Conservation (phyloP, 2,797 vertebrate species). For the Coregonus ussuriensis region DNA sequence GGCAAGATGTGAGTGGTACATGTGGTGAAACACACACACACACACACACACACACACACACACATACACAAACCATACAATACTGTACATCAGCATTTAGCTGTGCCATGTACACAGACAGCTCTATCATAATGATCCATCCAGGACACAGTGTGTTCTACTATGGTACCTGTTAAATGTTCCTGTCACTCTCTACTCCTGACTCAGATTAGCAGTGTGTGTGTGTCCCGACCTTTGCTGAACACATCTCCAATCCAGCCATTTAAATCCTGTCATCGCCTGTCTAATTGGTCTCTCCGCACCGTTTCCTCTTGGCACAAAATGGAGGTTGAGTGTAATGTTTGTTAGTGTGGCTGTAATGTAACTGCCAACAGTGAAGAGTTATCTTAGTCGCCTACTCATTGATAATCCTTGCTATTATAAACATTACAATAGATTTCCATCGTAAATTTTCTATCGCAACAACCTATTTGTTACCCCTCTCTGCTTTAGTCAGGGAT, state of each 20-base stretch:
- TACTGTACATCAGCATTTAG: background rate
- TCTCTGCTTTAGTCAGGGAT: background rate
- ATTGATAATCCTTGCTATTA: background rate
- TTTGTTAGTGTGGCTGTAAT: conserved; percentile 46
- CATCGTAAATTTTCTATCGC: background rate
- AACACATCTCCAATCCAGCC: conserved; percentile 72
- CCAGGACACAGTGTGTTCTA: no score
- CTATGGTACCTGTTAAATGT: background rate
- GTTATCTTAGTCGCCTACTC: background rate
- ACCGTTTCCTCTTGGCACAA: conserved; percentile 69
- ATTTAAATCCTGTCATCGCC: conserved; percentile 73
- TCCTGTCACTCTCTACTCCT: conserved; percentile 56
- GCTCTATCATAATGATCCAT: background rate
- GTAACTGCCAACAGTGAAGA: background rate
- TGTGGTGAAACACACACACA: background rate
- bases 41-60: no score
- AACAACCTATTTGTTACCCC: background rate
- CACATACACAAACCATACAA: background rate
- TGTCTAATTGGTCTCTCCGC: conserved; percentile 68
- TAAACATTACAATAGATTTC: background rate
- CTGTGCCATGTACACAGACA: background rate
- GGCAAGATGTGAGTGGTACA: conserved; percentile 89
- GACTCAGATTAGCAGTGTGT: conserved; percentile 70
- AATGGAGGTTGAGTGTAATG: conserved; percentile 38
- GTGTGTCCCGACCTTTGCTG: conserved; percentile 70